Conservation (phyloP, 2,113 vertebrate genomes). For the Cygnus buccinator region DNA sequence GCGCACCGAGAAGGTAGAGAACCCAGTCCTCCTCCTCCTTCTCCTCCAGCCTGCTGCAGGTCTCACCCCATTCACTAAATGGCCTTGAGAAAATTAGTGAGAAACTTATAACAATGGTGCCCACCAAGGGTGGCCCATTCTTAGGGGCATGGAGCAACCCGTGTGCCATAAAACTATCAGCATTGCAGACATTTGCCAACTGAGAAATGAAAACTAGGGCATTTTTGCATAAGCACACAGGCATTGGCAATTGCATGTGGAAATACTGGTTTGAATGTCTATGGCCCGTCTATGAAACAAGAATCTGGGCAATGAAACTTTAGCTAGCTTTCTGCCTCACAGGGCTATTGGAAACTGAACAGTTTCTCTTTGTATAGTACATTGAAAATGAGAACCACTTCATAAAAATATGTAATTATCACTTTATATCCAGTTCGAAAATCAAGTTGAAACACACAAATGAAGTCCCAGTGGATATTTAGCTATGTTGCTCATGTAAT, state of each 20-base stretch:
- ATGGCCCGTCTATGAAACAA: background rate
- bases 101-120: background rate
- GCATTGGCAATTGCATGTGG: background rate
- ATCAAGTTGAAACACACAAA: background rate
- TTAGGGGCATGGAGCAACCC: background rate
- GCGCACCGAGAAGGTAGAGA: background rate
- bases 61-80: background rate
- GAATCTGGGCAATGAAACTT: background rate
- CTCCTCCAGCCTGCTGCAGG: background rate
- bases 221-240: background rate
- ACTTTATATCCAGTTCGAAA: conserved; percentile 8
- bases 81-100: background rate
- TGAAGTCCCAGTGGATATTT: background rate
- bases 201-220: background rate
- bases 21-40: background rate
- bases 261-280: background rate
- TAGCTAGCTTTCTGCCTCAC: background rate
- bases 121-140: background rate
- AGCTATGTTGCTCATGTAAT: background rate
- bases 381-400: background rate
- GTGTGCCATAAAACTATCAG: background rate
- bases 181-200: background rate
- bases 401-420: background rate
- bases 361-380: conserved; percentile 2
- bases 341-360: background rate